These are phyloP conservation scores for Okapia johnstoni DNA, from an alignment of 2,113 vertebrate genomes.

Conservation along the genomic window DNA sequence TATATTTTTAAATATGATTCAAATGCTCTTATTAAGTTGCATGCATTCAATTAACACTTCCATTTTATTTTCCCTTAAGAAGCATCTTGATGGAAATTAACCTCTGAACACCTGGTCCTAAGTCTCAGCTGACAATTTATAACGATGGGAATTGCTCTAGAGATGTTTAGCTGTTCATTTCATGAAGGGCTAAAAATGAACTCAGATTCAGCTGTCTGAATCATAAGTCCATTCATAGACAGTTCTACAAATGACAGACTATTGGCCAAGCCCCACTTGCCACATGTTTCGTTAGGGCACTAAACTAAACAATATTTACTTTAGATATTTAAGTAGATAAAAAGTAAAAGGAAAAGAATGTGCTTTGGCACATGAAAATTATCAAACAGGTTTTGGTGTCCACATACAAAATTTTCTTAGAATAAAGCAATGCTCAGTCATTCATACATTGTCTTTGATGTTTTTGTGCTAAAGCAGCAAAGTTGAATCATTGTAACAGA, in stretches of 20 bases:
- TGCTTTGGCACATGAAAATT: neutral
- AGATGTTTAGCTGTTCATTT: neutral
- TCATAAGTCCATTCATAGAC: conserved; percentile 35
- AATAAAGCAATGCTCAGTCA: neutral
- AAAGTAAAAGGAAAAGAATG: neutral
- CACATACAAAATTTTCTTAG: neutral
- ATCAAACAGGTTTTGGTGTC: neutral
- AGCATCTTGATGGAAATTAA: conserved; percentile 37
- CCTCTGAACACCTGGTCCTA: neutral
- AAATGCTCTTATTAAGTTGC: neutral
- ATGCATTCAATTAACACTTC: conserved; percentile 32
- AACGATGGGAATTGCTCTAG: conserved; percentile 44
- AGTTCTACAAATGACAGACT: neutral
- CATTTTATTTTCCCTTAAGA: conserved; percentile 45
- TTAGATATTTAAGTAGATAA: neutral
- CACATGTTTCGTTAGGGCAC: neutral
- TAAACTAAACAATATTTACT: neutral
- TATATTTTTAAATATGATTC: neutral
- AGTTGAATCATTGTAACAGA: neutral
- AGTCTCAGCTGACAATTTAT: conserved; percentile 19
- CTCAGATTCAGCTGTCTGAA: neutral
- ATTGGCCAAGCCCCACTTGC: neutral
- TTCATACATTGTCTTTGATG: neutral
- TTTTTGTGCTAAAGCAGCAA: neutral
- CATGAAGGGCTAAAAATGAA: neutral